Evolutionary conservation across 2,113 vertebrate genomes (phyloP).

Genomic region (Thymallus thymallus): DNA sequence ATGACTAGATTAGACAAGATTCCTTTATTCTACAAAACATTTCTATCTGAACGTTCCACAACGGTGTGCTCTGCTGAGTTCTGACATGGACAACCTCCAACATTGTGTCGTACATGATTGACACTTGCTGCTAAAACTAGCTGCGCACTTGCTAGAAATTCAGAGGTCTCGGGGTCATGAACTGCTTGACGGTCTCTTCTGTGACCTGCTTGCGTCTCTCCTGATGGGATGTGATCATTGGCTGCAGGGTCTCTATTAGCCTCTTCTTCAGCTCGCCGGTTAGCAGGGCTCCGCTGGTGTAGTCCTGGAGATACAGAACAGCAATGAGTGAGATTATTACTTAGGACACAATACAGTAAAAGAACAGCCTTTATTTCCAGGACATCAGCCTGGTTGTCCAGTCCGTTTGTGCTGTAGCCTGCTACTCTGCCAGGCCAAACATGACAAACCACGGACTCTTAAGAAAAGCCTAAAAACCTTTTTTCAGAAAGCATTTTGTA

Average conservation of each 20-base stretch:
- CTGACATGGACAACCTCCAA: neutral
- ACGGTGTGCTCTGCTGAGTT: no score
- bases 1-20: no score
- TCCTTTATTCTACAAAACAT: no score
- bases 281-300: conserved; percentile 86
- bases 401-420: no score
- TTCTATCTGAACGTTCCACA: no score
- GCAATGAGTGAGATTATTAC: neutral
- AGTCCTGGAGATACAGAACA: conserved; percentile 77
- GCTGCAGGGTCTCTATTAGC: conserved; percentile 90
- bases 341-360: no score
- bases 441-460: no score
- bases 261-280: conserved; percentile 94
- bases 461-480: no score
- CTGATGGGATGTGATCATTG: conserved; percentile 87
- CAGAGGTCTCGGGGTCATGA: conserved; percentile 91
- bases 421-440: no score
- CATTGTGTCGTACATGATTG: conserved; percentile 1
- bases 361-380: no score
- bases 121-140: neutral
- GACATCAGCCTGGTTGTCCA: neutral
- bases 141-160: conserved; percentile 67
- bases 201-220: conserved; percentile 88
- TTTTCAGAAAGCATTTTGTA: no score
- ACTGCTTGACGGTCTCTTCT: conserved; percentile 81